Percentiles rank a stretch among this genome's conserved stretches.
Evolutionary conservation across 2,113 vertebrate species (phyloP).

Genomic region (pig (Sus scrofa)): DNA sequence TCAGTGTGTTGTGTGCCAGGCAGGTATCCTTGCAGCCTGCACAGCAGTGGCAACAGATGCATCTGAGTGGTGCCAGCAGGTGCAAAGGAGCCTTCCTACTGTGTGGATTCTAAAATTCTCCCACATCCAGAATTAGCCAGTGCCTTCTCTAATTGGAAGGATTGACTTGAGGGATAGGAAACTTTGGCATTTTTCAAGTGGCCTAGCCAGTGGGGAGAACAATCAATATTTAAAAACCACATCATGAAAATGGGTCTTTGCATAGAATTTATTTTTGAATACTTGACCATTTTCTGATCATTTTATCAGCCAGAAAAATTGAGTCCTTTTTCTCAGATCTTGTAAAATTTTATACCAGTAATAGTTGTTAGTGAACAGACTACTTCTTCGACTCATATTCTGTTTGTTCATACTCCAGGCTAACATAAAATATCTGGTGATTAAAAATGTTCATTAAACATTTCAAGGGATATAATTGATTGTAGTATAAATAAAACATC

Average conservation of each 20-base stretch:
- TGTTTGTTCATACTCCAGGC: neutral
- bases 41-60: neutral
- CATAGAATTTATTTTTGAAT: constrained; percentile 5
- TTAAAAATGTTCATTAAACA: neutral
- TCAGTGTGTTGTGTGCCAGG: neutral
- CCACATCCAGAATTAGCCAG: neutral
- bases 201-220: neutral
- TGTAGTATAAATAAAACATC: neutral
- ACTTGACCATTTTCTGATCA: neutral
- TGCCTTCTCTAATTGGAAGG: neutral
- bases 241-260: neutral
- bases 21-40: neutral
- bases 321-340: neutral
- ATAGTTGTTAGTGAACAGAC: neutral
- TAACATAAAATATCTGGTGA: neutral
- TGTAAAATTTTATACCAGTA: neutral
- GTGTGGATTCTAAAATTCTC: neutral
- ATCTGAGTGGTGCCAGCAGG: neutral
- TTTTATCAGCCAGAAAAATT: neutral
- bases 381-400: neutral
- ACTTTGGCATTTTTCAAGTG: neutral
- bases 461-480: neutral
- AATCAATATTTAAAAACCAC: neutral
- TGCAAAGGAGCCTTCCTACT: neutral
- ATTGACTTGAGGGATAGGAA: neutral